Conservation (phyloP, 30 jellyfish, hydroid and myxozoan species). For the Aurelia aurita region DNA sequence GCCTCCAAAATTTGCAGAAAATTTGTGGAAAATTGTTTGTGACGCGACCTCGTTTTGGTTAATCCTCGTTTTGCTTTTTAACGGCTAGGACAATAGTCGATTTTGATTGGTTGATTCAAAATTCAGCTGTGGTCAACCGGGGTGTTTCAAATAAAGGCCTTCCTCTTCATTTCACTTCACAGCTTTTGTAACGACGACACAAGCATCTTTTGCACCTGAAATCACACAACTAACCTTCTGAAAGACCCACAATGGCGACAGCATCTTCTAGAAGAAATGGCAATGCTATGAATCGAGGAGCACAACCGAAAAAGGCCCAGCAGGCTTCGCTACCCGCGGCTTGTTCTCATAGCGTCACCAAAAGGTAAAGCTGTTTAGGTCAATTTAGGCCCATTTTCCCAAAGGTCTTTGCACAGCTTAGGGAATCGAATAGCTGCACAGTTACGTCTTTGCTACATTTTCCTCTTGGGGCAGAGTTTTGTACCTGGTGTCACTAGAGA, state of each 20-base stretch:
- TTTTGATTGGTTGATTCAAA: constrained; percentile 64
- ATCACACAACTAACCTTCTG: too few relatives aligned
- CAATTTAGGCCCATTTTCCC: too few relatives aligned
- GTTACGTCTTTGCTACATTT: too few relatives aligned
- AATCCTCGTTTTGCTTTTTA: constrained; percentile 19
- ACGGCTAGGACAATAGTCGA: not conserved
- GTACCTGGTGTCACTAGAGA: too few relatives aligned
- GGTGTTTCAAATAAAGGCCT: constrained; percentile 16
- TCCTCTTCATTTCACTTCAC: not conserved
- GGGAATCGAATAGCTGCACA: too few relatives aligned
- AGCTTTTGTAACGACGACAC: not conserved
- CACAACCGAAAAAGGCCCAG: constrained; percentile 44
- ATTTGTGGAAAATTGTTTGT: too few relatives aligned
- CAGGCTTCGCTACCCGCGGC: constrained; percentile 43
- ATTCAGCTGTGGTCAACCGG: constrained; percentile 68
- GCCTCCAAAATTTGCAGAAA: too few relatives aligned
- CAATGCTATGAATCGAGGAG: constrained; percentile 15
- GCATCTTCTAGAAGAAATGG: constrained; percentile 53
- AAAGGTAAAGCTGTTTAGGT: constrained; percentile 18
- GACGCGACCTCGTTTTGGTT: not conserved
- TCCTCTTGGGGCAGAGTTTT: too few relatives aligned
- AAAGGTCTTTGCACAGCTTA: too few relatives aligned
- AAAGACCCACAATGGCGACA: constrained; percentile 23
- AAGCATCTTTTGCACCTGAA: not conserved
- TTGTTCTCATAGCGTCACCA: constrained; percentile 66